Conservation (phyloP, 2,797 vertebrate genomes). For the Luscinia luscinia region DNA sequence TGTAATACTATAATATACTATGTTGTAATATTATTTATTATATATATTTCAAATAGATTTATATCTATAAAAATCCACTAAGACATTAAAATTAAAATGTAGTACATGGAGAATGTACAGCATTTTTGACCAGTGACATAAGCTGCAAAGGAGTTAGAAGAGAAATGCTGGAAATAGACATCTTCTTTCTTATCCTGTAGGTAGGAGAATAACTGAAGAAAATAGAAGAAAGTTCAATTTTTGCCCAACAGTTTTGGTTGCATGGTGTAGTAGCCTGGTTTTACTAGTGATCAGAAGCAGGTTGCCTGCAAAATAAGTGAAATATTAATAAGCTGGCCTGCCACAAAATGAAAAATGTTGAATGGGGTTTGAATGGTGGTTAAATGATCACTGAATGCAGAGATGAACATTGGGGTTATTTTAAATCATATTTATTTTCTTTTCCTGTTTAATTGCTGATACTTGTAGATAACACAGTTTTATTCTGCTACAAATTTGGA, state of each 20-base stretch:
- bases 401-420: background rate
- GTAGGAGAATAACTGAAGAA: background rate
- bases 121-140: background rate
- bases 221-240: background rate
- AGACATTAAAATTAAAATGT: background rate
- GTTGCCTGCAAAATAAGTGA: background rate
- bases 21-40: too few species aligned
- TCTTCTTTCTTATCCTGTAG: background rate
- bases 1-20: background rate
- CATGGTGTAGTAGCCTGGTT: background rate
- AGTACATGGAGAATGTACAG: background rate
- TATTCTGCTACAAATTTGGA: background rate
- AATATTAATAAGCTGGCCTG: background rate
- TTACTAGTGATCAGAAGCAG: background rate
- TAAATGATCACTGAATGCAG: background rate
- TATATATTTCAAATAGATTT: background rate
- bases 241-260: background rate
- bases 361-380: background rate
- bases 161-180: background rate
- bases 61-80: background rate
- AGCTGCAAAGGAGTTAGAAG: background rate
- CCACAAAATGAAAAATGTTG: background rate
- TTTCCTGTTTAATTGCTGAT: background rate
- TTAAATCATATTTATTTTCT: background rate
- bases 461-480: rapidly evolving